Evolutionary conservation across 2,797 vertebrate species (phyloP).

Genomic region (Florisuga fusca): DNA sequence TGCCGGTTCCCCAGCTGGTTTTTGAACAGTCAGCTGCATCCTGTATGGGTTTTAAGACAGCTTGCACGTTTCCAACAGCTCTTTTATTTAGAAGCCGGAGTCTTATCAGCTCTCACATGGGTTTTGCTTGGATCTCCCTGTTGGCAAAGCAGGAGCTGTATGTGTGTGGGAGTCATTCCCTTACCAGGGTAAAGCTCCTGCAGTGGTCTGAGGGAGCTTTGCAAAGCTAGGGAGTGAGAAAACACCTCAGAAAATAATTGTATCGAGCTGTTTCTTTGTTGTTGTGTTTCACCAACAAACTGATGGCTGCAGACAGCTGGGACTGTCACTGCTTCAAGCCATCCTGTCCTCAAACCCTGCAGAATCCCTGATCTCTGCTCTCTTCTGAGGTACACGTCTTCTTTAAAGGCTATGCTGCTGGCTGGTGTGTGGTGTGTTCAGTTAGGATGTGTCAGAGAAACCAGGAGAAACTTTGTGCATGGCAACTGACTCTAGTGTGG

Average conservation of each 20-base stretch:
- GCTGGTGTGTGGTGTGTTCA: not conserved
- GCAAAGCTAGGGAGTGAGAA: not conserved
- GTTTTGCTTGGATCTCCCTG: not conserved
- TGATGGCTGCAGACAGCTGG: not conserved
- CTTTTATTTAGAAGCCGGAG: not conserved
- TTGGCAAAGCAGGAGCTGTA: accelerated
- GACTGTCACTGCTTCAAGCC: not conserved
- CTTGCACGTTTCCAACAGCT: accelerated
- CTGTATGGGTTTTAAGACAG: accelerated
- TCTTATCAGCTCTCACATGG: not conserved
- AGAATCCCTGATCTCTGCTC: not conserved
- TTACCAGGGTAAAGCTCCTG: not conserved
- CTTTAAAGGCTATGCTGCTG: not conserved
- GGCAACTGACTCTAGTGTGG: not conserved
- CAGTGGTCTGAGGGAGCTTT: not conserved
- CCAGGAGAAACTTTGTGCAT: accelerated
- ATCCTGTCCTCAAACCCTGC: not conserved
- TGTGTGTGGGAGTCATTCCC: accelerated
- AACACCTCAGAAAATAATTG: not conserved
- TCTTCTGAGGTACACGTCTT: accelerated
- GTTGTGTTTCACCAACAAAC: accelerated
- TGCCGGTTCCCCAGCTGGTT: accelerated
- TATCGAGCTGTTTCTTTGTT: not conserved
- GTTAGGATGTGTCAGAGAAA: not conserved
- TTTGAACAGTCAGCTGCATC: not conserved